These are phyloP conservation scores for Dipodomys spectabilis DNA, from an alignment of 2,113 vertebrate genomes.

Conservation along the genomic window DNA sequence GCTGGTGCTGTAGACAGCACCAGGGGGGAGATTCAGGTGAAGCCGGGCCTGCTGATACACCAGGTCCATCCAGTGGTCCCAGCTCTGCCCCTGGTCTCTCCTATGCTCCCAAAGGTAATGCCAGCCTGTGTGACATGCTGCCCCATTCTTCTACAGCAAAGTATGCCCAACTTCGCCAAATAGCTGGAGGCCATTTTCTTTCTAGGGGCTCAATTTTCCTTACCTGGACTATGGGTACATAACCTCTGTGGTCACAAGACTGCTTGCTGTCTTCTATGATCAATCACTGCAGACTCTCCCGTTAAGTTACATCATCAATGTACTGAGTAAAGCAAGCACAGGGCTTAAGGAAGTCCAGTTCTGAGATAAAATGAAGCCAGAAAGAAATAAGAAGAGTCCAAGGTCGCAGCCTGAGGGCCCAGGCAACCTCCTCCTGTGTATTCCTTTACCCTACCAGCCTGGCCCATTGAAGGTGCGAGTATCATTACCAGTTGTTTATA, in stretches of 20 bases:
- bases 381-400: not conserved
- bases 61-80: too few species aligned
- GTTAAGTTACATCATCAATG: not conserved
- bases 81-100: too few species aligned
- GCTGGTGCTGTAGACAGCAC: too few species aligned
- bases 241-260: not conserved
- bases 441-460: not conserved
- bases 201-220: not conserved
- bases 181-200: not conserved
- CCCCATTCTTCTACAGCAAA: too few species aligned
- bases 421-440: not conserved
- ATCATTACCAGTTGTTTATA: not conserved
- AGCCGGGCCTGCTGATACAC: too few species aligned
- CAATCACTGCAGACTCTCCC: not conserved
- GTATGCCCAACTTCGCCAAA: not conserved
- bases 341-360: not conserved
- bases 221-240: not conserved
- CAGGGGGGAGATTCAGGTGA: too few species aligned
- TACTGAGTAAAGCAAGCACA: not conserved
- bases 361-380: not conserved
- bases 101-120: not conserved
- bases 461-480: accelerated
- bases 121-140: not conserved
- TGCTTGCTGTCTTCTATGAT: not conserved
- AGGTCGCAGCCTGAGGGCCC: not conserved